Base-by-base conservation (phyloP, 2,888 invertebrate genomes). In the Pristionchus maxplancki region DNA sequence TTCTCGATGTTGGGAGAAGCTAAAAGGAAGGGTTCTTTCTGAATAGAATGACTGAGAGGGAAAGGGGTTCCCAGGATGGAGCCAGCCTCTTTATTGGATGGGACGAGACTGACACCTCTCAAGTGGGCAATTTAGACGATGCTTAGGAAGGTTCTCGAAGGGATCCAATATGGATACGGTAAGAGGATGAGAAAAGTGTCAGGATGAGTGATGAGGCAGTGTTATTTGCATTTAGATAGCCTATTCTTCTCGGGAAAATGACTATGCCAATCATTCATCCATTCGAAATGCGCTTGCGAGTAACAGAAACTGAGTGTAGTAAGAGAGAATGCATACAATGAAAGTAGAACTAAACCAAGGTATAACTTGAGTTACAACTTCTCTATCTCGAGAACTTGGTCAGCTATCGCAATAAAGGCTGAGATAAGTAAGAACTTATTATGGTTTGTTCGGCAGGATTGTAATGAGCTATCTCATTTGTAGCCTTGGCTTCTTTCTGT, bases 171-270 rank as follows among this genome's bases (percentile, higher is more conserved):
- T 58, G 58, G 44, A 20, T 44, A 78, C 44, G n/a, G 78, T 44
- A 78, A 40, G 1, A 20, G 48, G 28, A 11, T 9, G 1, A 44
- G 11, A 48, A 78, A 24, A 34, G 40, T n/a, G 78, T 13, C 44
- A 40, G 28, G 78, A 74, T 40, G 71, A 74, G 34, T 40, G 71
- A 74, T 40, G 71, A 24, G 71, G 28, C 0, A 17, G 31, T 3
- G 48, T 28, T 48, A 78, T 78, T n/a, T 78, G 78, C 78, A 78
- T 78, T 78, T 78, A 78, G 37, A 78, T 48, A 78, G 78, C 44
- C 78, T 48, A n/a, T 78, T 48, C 44, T 8, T 24, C 31, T 44
- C 78, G 44, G 11, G 37, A 48, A 31, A 37, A 31, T 40, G n/a
- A 40, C 67, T 50, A 40, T 11, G 15, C 78, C 28, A 11, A 78